Evolutionary conservation across 2,888 invertebrate genomes (phyloP).

Genomic region (Agonopterix alstromeriana): DNA sequence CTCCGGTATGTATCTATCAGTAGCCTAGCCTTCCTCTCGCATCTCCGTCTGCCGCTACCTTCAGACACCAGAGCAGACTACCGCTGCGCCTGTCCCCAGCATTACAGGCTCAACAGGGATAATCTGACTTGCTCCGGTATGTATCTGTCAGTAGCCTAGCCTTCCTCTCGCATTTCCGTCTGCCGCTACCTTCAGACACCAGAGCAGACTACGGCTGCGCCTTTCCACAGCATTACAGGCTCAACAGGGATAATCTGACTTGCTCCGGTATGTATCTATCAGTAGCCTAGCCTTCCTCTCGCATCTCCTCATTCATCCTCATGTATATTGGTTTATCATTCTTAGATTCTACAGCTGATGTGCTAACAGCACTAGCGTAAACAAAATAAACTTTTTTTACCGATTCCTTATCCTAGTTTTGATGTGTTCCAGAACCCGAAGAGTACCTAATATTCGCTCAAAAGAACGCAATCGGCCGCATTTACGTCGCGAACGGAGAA

Average conservation of each 20-base stretch:
- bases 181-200: conserved; percentile 78
- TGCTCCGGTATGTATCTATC: conserved; percentile 54
- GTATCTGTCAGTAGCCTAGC: neutral
- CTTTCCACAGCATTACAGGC: conserved; percentile 89
- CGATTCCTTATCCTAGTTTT: neutral
- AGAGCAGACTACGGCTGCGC: conserved; percentile 77
- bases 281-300: conserved; percentile 31
- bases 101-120: conserved; percentile 82
- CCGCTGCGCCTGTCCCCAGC: conserved; percentile 90
- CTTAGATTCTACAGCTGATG: no score
- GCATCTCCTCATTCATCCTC: no score
- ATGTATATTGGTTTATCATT: no score
- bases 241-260: conserved; percentile 82
- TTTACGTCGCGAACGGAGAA: conserved; percentile 86
- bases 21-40: conserved; percentile 45
- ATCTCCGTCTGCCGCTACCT: conserved; percentile 87
- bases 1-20: conserved; percentile 3
- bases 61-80: conserved; percentile 38
- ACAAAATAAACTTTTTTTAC: neutral
- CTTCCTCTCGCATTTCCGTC: conserved; percentile 81
- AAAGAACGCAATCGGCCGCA: conserved; percentile 87
- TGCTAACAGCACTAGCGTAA: no score
- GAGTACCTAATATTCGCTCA: conserved; percentile 92
- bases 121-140: conserved; percentile 80
- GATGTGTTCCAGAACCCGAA: conserved; percentile 81